These are phyloP conservation scores for Hippocampus guttulatus DNA, from an alignment of 2,113 vertebrate species.

Conservation along the genomic window DNA sequence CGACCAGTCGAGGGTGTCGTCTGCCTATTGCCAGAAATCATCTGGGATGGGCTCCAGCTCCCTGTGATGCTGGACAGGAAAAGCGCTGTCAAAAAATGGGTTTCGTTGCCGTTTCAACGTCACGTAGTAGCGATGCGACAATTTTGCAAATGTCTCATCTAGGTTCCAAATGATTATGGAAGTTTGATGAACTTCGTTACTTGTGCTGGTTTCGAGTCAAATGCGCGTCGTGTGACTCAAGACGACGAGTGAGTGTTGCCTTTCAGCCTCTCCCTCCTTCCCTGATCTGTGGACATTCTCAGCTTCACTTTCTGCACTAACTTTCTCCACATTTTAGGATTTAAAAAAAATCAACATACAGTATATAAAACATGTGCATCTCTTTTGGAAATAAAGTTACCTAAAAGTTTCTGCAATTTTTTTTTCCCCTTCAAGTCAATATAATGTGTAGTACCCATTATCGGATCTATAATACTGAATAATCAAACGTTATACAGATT, in stretches of 20 bases:
- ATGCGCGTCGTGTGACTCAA: neutral
- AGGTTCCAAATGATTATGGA: neutral
- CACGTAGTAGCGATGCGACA: neutral
- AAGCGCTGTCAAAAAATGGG: neutral
- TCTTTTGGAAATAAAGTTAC: neutral
- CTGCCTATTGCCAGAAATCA: neutral
- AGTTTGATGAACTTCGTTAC: neutral
- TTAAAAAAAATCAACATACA: neutral
- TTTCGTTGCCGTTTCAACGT: neutral
- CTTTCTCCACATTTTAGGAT: too few relatives aligned
- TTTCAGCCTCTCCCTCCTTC: too few relatives aligned
- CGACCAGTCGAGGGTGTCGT: neutral
- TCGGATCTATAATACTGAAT: too few relatives aligned
- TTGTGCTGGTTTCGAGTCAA: neutral
- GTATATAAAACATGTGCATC: neutral
- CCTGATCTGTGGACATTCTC: too few relatives aligned
- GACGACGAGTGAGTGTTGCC: too few relatives aligned
- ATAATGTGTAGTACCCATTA: too few relatives aligned
- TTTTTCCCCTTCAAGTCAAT: neutral
- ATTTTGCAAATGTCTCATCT: neutral
- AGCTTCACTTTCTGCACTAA: too few relatives aligned
- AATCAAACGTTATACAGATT: too few relatives aligned
- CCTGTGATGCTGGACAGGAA: neutral
- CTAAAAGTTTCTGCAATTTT: neutral
- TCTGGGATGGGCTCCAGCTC: too few relatives aligned